phyloP scores from a whole-genome alignment of 2,888 invertebrate genomes.

The Acleris emargana region DNA sequence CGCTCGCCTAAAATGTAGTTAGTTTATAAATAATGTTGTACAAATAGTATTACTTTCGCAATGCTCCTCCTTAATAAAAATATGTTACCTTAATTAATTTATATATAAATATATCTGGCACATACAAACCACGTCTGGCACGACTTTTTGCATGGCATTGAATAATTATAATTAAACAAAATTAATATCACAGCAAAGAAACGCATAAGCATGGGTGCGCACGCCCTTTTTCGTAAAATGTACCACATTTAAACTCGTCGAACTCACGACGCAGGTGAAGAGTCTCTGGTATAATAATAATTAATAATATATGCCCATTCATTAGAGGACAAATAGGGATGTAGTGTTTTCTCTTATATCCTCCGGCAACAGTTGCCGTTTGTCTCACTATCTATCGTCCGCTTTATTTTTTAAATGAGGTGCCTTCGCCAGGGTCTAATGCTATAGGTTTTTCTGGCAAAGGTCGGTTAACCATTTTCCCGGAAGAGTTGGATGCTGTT shows the following conservation, averaged over 20 bases:
- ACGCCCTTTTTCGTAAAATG: conserved; percentile 33
- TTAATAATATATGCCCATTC: conserved; percentile 43
- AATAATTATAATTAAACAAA: conserved; percentile 62
- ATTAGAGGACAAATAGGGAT: conserved; percentile 14
- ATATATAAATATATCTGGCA: conserved; percentile 53
- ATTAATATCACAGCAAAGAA: conserved; percentile 80
- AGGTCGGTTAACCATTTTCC: conserved; percentile 87
- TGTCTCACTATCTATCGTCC: no score
- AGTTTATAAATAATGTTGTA: background rate
- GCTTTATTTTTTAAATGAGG: conserved; percentile 56
- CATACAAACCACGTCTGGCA: conserved; percentile 57
- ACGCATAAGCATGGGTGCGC: conserved; percentile 54
- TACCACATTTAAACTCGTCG: conserved; percentile 19
- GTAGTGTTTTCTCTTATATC: conserved; percentile 23
- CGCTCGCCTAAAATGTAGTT: no score
- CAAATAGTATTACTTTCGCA: conserved; percentile 9
- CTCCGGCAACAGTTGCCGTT: conserved; percentile 50
- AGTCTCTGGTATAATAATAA: conserved; percentile 44
- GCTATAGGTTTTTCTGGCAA: conserved; percentile 85
- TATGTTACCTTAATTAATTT: conserved; percentile 58
- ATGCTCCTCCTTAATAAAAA: conserved; percentile 45
- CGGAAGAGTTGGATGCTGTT: conserved; percentile 69
- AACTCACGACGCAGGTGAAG: conserved; percentile 34
- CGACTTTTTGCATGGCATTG: conserved; percentile 54
- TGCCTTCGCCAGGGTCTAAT: conserved; percentile 68